Evolutionary conservation across 30 jellyfish, hydroid and myxozoan species (phyloP).

Genomic region (Turritopsis dohrnii): DNA sequence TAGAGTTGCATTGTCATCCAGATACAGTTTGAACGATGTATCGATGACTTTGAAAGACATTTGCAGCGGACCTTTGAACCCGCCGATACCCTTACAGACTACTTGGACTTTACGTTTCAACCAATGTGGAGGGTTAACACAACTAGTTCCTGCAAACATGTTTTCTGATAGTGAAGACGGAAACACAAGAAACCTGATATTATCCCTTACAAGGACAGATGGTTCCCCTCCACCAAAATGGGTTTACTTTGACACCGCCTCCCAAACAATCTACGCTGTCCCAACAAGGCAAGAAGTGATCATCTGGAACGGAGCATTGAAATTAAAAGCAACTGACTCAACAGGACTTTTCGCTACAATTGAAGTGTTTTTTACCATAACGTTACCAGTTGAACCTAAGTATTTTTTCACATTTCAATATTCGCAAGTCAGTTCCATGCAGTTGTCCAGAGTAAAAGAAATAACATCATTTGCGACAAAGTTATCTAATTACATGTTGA

Average conservation of each 20-base stretch:
- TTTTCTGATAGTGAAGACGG: constrained; percentile 92
- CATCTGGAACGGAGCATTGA: constrained; percentile 1
- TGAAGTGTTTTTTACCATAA: constrained; percentile 1
- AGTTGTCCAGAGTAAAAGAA: neutral
- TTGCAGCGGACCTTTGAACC: constrained; percentile 56
- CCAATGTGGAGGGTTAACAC: constrained; percentile 70
- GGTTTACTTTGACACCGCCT: constrained; percentile 47
- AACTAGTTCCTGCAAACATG: constrained; percentile 48
- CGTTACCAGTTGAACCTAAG: constrained; percentile 30
- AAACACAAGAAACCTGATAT: constrained; percentile 51
- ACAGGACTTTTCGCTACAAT: constrained; percentile 37
- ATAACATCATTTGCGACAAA: neutral
- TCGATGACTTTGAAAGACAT: constrained; percentile 19
- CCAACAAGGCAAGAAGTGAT: constrained; percentile 42
- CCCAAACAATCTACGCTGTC: constrained; percentile 49
- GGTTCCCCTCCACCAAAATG: constrained; percentile 41
- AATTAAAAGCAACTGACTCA: constrained; percentile 57
- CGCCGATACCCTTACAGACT: constrained; percentile 52
- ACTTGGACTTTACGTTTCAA: constrained; percentile 44
- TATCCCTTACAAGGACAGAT: constrained; percentile 34
- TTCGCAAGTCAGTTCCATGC: neutral
- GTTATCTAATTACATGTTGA: neutral
- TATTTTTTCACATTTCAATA: constrained; percentile 27
- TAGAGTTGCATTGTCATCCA: constrained; percentile 19
- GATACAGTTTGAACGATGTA: constrained; percentile 35